phyloP scores from a whole-genome alignment of 2,797 vertebrate genomes.

The Crenuchus spilurus region DNA sequence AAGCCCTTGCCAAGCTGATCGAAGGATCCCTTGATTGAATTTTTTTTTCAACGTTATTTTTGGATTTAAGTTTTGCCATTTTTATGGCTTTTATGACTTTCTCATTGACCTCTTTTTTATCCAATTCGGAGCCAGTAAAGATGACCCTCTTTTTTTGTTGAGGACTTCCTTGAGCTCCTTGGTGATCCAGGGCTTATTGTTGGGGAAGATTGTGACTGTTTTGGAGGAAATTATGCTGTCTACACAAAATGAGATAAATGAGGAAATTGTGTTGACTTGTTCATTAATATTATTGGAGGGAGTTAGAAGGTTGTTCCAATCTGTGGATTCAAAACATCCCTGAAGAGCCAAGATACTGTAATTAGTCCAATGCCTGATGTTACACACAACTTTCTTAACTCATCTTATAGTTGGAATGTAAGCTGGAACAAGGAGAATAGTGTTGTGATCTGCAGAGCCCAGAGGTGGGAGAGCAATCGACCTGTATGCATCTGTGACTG shows the following conservation, averaged over 20 bases:
- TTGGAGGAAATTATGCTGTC: slow-evolving; percentile 28
- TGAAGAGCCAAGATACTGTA: slow-evolving; percentile 5
- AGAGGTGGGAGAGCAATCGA: background rate
- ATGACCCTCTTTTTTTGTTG: slow-evolving; percentile 12
- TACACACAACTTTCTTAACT: background rate
- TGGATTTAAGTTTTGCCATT: slow-evolving; percentile 32
- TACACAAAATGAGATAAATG: background rate
- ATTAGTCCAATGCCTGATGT: slow-evolving; percentile 11
- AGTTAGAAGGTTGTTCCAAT: slow-evolving; percentile 38
- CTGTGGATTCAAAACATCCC: slow-evolving; percentile 37
- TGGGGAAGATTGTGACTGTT: slow-evolving; percentile 31
- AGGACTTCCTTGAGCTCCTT: slow-evolving; percentile 36
- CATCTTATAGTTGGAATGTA: background rate
- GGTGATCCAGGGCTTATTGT: slow-evolving; percentile 42
- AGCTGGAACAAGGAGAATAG: background rate
- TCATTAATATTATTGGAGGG: slow-evolving; percentile 27
- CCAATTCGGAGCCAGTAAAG: too few relatives aligned
- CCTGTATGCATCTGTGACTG: slow-evolving; percentile 16
- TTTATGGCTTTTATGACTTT: slow-evolving; percentile 31
- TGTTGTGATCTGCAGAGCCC: background rate
- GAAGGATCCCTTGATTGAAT: too few relatives aligned
- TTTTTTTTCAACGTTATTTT: slow-evolving; percentile 17
- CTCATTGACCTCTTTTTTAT: slow-evolving; percentile 28
- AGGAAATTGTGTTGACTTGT: slow-evolving; percentile 16
- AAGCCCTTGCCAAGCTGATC: too few relatives aligned